A percentile compares a stretch with the other conserved stretches of the same genome.
Conservation (phyloP, 2,113 vertebrate species). For the Salvator merianae region DNA sequence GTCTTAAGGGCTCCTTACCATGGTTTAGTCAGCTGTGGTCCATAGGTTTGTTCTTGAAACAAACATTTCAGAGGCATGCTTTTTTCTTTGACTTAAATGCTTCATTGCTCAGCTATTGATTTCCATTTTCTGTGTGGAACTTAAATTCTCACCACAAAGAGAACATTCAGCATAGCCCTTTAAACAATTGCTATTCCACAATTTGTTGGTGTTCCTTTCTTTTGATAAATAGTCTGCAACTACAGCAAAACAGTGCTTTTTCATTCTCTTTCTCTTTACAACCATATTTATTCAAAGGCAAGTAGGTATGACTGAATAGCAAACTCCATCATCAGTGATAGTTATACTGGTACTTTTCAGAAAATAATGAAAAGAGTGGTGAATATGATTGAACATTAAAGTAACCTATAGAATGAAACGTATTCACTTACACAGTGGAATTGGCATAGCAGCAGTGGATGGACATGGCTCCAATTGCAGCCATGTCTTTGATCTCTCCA, state of each 20-base stretch:
- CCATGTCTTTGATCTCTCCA: no score
- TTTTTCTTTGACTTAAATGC: conserved; percentile 16
- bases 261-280: neutral
- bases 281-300: neutral
- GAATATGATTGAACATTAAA: neutral
- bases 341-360: neutral
- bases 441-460: no score
- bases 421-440: neutral
- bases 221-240: conserved; percentile 17
- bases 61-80: no score
- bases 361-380: neutral
- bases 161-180: conserved; percentile 25
- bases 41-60: no score
- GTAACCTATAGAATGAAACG: neutral
- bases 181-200: conserved; percentile 19
- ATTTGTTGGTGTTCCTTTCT: conserved; percentile 18
- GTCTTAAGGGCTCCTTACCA: no score
- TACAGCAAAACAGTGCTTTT: neutral
- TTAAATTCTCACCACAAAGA: conserved; percentile 20
- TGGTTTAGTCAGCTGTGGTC: no score
- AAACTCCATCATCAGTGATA: neutral
- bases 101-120: conserved; percentile 50
- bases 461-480: neutral
- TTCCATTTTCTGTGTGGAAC: conserved; percentile 47
- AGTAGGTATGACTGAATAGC: neutral